Evolutionary conservation across 2,797 vertebrate species (phyloP).

Genomic region (Scyliorhinus canicula): DNA sequence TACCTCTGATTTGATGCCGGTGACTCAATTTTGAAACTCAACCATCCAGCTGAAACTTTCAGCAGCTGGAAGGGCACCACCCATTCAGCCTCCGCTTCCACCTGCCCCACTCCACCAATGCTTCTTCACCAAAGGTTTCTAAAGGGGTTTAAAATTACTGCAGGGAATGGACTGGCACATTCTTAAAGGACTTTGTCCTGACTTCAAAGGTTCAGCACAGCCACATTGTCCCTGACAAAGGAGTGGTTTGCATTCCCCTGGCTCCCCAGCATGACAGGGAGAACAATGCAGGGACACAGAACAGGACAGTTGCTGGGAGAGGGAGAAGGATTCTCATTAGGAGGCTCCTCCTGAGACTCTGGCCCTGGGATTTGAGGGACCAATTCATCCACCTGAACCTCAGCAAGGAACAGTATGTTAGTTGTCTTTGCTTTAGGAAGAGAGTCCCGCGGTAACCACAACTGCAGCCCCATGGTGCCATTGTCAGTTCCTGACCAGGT

Average conservation of each 20-base stretch:
- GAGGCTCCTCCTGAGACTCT: no score
- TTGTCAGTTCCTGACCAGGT: no score
- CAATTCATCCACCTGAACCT: no score
- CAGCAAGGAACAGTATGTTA: no score
- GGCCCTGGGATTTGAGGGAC: no score
- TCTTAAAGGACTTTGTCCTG: neutral
- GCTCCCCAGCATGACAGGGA: neutral
- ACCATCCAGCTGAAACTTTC: neutral
- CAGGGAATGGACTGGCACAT: neutral
- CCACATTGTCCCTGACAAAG: neutral
- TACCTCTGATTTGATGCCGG: neutral
- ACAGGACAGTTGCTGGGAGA: no score
- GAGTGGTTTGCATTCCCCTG: neutral
- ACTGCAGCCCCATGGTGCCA: no score
- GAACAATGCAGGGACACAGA: no score
- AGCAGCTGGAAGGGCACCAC: neutral
- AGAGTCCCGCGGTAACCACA: no score
- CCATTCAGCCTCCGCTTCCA: no score
- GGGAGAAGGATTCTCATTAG: no score
- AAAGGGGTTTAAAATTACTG: neutral
- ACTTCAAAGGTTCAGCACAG: neutral
- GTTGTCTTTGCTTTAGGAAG: no score
- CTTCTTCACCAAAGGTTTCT: neutral
- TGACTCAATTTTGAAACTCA: neutral
- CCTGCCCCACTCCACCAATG: neutral